Conservation (phyloP, 2,888 invertebrate genomes). For the Cephus pulcher region DNA sequence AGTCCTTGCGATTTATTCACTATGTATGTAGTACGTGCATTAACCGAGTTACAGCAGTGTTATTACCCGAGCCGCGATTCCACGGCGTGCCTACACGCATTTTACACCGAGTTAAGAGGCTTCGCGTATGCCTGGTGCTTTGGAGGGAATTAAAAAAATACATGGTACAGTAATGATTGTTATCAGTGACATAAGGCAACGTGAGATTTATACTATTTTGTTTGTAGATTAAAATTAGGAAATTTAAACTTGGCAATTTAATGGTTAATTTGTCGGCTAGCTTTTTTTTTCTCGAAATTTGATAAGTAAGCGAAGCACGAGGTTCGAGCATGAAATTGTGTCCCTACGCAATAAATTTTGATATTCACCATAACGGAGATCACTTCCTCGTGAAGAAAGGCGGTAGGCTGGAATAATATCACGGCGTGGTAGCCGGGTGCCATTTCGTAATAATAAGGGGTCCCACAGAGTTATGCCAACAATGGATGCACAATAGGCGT, state of each 20-base stretch:
- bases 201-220: background rate
- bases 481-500: constrained; percentile 43
- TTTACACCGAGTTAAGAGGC: background rate
- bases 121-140: background rate
- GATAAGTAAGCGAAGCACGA: background rate
- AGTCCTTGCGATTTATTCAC: background rate
- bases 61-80: background rate
- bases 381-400: background rate
- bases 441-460: constrained; percentile 51
- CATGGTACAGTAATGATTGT: background rate
- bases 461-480: constrained; percentile 56
- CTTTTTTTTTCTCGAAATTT: background rate
- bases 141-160: background rate
- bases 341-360: background rate
- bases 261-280: background rate
- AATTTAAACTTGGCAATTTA: background rate
- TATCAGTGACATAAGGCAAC: background rate
- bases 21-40: background rate
- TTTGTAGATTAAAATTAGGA: background rate
- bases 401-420: background rate
- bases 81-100: background rate
- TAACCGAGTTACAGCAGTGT: background rate
- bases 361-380: background rate
- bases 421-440: constrained; percentile 24
- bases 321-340: background rate